These are phyloP conservation scores for Protobothrops flavoviridis DNA, from an alignment of 2,113 vertebrate species.

Conservation along the genomic window DNA sequence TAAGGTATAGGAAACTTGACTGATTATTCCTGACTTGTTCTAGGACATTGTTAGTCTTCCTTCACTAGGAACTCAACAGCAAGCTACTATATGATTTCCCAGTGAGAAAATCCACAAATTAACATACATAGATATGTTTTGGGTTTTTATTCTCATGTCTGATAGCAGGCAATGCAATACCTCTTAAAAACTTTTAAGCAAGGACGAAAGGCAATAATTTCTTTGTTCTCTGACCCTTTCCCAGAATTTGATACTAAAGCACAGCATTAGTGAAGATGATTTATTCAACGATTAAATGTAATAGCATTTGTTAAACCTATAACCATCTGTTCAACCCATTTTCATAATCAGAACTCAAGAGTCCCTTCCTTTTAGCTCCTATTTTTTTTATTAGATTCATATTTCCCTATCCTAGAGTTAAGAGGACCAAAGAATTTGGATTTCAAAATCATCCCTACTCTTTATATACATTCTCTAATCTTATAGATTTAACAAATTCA, in stretches of 20 bases:
- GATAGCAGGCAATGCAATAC: background rate
- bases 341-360: background rate
- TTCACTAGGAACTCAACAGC: background rate
- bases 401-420: background rate
- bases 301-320: background rate
- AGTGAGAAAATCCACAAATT: background rate
- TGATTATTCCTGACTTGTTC: background rate
- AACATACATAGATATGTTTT: background rate
- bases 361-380: background rate
- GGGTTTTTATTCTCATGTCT: background rate
- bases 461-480: background rate
- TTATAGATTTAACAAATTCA: background rate
- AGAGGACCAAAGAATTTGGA: background rate
- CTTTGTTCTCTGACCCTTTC: background rate
- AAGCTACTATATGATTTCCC: background rate
- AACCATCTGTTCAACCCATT: background rate
- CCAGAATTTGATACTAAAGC: background rate
- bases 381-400: background rate
- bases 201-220: background rate
- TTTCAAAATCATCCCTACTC: background rate
- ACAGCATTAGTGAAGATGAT: background rate
- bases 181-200: background rate
- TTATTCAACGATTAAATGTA: background rate
- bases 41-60: background rate
- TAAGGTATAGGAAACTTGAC: background rate